Base-by-base conservation (phyloP, 2,888 invertebrate genomes). In the Trichogramma evanescens region DNA sequence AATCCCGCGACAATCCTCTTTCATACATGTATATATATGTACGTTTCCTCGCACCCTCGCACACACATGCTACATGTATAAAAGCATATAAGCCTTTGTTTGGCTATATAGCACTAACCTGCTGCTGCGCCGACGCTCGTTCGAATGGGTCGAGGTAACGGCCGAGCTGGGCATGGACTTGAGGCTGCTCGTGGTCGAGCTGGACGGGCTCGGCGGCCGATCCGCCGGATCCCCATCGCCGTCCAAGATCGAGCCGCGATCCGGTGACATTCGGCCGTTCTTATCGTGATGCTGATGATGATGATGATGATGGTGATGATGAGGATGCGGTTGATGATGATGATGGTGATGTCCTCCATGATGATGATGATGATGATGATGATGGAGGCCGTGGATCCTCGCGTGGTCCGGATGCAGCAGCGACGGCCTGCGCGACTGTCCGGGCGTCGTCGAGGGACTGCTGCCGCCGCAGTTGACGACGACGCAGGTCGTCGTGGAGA, bases 321-420 rank as follows among this genome's bases (percentile, higher is more conserved):
- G 73, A 59, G n/a, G n/a, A n/a, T n/a, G n/a, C n/a, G n/a, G n/a
- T n/a, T 68, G 81, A 75, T 71, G 74, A 75, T 74, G 73, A 61
- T 75, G 72, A 54, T 73, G 77, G 38, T 82, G 77, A 62, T 86
- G 13, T n/a, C n/a, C n/a, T n/a, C n/a, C n/a, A 26, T 39, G 45
- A 10, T 46, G 56, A 42, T 51, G 54, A 74, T 64, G 78, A 61
- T 74, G 73, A 59, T 68, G 81, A 75, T 71, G 74, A 75, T 74
- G 73, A 61, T 75, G 72, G 54, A 73, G 77, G 38, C 82, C 77
- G 62, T 86, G 81, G n/a, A 86, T 77, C 8, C 86, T 78, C 38
- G 88, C 88, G 74, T 87, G 87, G 71, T 88, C 86, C 6, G 88
- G 88, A 78, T 88, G 88, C 59, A 88, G 79, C 3, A 87, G 78